Conservation (phyloP, 2,797 vertebrate genomes). For the Mormyrus hasselquistii region DNA sequence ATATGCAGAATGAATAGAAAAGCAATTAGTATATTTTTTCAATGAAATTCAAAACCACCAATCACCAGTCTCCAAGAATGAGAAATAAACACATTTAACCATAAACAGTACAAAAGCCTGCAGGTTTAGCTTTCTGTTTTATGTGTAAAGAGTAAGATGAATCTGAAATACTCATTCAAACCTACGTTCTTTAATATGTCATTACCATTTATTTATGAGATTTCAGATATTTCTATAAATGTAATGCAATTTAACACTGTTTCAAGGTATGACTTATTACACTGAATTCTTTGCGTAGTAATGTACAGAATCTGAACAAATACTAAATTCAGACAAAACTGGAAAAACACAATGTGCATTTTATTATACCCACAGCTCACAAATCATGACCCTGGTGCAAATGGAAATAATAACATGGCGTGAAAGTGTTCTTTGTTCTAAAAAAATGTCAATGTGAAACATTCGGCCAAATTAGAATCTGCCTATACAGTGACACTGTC, state of each 20-base stretch:
- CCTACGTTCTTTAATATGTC: not conserved
- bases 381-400: not conserved
- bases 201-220: not conserved
- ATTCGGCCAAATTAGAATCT: not conserved
- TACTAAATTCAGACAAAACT: not conserved
- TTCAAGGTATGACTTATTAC: not conserved
- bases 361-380: not conserved
- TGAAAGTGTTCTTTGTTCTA: not conserved
- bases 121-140: not conserved
- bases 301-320: not conserved
- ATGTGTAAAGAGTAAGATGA: not conserved
- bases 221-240: not conserved
- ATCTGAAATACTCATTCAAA: not conserved
- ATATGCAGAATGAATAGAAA: not conserved
- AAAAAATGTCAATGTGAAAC: not conserved
- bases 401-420: not conserved
- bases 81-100: not conserved
- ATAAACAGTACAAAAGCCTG: not conserved
- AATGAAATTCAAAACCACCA: not conserved
- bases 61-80: not conserved
- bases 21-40: not conserved
- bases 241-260: not conserved
- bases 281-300: not conserved
- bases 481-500: not conserved
- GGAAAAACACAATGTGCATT: not conserved